Evolutionary conservation across 2,113 vertebrate genomes (phyloP), one percentile per base, ranked within the genome.

Genomic region (Desmodus rotundus): DNA sequence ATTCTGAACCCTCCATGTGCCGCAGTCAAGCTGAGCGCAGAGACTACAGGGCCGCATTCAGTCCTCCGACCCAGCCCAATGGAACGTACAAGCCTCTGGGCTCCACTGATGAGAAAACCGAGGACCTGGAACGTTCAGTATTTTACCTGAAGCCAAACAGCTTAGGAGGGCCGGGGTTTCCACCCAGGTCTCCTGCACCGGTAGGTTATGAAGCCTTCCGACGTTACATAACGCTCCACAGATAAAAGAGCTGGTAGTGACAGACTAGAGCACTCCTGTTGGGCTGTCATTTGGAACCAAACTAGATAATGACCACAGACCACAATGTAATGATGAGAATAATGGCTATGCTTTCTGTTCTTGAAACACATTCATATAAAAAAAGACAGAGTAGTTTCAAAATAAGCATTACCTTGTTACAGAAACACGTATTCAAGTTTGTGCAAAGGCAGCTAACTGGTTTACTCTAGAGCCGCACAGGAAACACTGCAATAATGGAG

Each of bases 231-330:
- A 89, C 50, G 26, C 14, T 72, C 47, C 8, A 65, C 31, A 94
- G 74, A 63, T 76, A 87, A 65, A 0, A 65, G 63, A 58, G 74
- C 8, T n/a, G 33, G 45, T 52, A 65, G 43, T 77, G 47, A 92
- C 0, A 76, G 24, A 86, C 61, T 19, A 38, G 4, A 68, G 9
- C 31, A 41, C 89, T 78, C 83, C 38, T 89, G 89, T 68, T 87
- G 68, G 58, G 56, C n/a, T 91, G 45, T 80, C 83, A 84, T 63
- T 91, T 93, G 83, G 45, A 91, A 80, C 20, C 45, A 96, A 97
- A 91, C 33, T 78, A 28, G 63, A 80, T 65, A 96, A 95, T 50
- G 33, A 91, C 5, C 82, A 93, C 2, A 54, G 15, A 96, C 88
- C 54, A 84, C 3, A 84, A 72, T 7, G 83, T 15, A 81, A 85